Base-by-base conservation (phyloP, 2,797 vertebrate genomes). In the Diglossa cyanea region DNA sequence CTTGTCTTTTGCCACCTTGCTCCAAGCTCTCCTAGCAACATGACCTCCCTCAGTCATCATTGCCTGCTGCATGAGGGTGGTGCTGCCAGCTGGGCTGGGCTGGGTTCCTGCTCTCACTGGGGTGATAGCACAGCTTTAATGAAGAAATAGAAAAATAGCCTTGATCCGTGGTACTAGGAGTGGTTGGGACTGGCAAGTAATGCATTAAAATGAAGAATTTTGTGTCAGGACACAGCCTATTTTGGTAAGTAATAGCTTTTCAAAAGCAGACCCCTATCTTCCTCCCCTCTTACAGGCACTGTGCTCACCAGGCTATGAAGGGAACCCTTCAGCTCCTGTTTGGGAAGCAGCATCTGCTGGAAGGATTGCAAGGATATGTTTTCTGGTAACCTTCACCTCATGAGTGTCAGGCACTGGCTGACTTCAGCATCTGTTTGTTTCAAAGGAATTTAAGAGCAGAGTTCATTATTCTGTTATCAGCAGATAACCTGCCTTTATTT, bases 1-100 rank as follows among this genome's bases (percentile, higher is more conserved):
- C 62, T 81, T 96, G 86, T 90, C 83, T 97, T 94, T 90, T 93
- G 47, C 73, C 90, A 77, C 92, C 71, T 95, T 80, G 93, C 78
- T 84, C 90, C 96, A 95, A 94, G 81, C 88, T 86, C 72, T 94
- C 86, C 80, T 58, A 55, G 92, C 47, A 71, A 71, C 55, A 54
- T 31, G 45, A 65, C 55, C 31, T 58, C 77, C 37, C 65, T 90
- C 70, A 48, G 65, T 85, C 70, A 17, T 63, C 53, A 4, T 13
- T 57, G 68, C 63, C 84, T 55, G 48, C 65, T 60, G 61, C 25
- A 9, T 26, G 42, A 79, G 53, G 70, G 51, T 13, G 18, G 55
- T 83, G 89, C 71, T 50, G 57, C 61, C 30, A 40, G 33, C 57
- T 94, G 63, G 54, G 30, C 58, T 94, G 63, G 54, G 30, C 70